Conservation (phyloP, 2,888 invertebrate genomes). For the Drosophila suboccidentalis region DNA sequence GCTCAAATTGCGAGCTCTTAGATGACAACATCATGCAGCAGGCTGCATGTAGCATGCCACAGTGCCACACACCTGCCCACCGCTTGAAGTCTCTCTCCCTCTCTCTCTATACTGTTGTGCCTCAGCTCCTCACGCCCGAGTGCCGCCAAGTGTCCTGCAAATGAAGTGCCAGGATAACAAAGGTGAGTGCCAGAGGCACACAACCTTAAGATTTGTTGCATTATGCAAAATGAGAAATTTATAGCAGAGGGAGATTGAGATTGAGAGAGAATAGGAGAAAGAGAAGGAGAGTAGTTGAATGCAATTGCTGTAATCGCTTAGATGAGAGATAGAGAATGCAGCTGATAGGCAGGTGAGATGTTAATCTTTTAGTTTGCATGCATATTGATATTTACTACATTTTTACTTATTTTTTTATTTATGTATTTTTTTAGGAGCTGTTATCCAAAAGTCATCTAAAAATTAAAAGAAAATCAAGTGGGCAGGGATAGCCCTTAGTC, state of each 20-base stretch:
- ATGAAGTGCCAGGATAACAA: constrained; percentile 54
- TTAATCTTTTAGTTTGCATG: neutral
- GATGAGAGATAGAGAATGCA: constrained; percentile 27
- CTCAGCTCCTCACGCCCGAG: constrained; percentile 39
- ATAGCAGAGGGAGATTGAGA: neutral
- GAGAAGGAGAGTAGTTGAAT: constrained; percentile 1
- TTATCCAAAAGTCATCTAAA: too few species aligned
- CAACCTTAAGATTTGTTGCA: constrained; percentile 18
- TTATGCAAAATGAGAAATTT: constrained; percentile 42
- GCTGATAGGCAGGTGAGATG: constrained; percentile 29
- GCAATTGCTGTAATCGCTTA: constrained; percentile 25
- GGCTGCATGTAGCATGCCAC: constrained; percentile 32
- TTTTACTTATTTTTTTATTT: neutral
- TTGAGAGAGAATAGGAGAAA: neutral
- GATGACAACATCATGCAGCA: constrained; percentile 45
- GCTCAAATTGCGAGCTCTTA: constrained; percentile 62
- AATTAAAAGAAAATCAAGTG: too few species aligned
- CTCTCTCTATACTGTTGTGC: constrained; percentile 7
- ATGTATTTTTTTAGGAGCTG: too few species aligned
- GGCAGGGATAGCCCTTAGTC: too few species aligned
- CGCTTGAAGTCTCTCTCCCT: neutral
- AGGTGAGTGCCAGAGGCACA: constrained; percentile 4
- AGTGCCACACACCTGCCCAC: constrained; percentile 55
- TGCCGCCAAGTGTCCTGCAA: constrained; percentile 56
- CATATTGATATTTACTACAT: neutral